These are phyloP conservation scores for Yponomeuta plumbellus DNA, from an alignment of 2,888 invertebrate species.

Conservation along the genomic window DNA sequence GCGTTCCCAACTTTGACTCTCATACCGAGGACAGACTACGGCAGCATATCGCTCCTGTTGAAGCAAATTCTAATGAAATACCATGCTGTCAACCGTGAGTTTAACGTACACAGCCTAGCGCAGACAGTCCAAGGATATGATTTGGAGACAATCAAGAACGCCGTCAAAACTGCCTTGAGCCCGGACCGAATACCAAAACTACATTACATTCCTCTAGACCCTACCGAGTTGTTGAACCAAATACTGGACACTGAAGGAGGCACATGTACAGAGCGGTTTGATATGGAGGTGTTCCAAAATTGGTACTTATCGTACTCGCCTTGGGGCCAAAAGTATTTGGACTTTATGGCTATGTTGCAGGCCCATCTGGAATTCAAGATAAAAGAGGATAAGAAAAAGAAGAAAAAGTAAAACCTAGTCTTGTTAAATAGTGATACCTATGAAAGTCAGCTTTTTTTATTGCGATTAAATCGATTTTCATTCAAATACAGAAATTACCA, in stretches of 20 bases:
- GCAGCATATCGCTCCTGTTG: conserved; percentile 73
- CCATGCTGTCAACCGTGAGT: conserved; percentile 74
- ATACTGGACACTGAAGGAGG: conserved; percentile 48
- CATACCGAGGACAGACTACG: conserved; percentile 77
- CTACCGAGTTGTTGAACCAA: conserved; percentile 66
- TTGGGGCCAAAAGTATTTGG: conserved; percentile 45
- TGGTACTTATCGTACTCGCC: conserved; percentile 66
- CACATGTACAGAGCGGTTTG: conserved; percentile 53
- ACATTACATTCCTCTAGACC: conserved; percentile 66
- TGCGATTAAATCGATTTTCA: too few species aligned
- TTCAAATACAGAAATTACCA: too few species aligned
- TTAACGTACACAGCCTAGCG: conserved; percentile 76
- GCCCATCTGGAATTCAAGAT: conserved; percentile 47
- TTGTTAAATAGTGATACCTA: too few species aligned
- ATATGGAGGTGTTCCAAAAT: conserved; percentile 59
- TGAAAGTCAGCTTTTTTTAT: too few species aligned
- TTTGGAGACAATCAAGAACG: conserved; percentile 61
- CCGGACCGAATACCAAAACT: conserved; percentile 71
- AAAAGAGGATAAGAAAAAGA: conserved; percentile 49
- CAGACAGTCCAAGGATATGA: conserved; percentile 74
- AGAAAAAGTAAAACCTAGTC: conserved; percentile 1
- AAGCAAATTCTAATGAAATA: conserved; percentile 75
- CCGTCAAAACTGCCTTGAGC: conserved; percentile 57
- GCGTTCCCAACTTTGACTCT: conserved; percentile 76
- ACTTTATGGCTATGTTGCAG: conserved; percentile 50